phyloP scores from a whole-genome alignment of 2,113 vertebrate genomes.

The Mastomys coucha region DNA sequence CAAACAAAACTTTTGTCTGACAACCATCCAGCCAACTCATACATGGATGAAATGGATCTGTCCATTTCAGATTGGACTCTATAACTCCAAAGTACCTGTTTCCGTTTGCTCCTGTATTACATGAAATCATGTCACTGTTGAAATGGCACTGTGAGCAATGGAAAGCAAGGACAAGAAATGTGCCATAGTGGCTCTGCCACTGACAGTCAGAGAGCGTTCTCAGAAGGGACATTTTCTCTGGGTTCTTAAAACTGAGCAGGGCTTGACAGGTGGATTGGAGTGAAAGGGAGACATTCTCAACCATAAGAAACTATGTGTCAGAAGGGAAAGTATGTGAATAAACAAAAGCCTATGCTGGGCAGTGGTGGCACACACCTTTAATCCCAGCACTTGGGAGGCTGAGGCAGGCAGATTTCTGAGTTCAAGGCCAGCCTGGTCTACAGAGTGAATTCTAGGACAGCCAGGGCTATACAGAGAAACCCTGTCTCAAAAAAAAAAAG shows the following conservation, averaged over 20 bases:
- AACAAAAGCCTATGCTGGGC: not conserved
- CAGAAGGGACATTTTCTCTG: not conserved
- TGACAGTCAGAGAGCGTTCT: not conserved
- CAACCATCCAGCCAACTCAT: accelerated
- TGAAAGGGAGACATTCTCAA: accelerated
- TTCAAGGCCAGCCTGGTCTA: too few species aligned
- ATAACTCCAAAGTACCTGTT: not conserved
- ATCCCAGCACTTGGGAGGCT: too few species aligned
- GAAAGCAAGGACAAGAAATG: not conserved
- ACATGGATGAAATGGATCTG: not conserved
- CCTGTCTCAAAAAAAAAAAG: not conserved
- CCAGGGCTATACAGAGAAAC: too few species aligned
- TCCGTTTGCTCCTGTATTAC: not conserved
- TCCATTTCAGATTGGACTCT: not conserved
- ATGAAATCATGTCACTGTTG: not conserved
- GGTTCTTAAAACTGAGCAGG: slow-evolving; percentile 29
- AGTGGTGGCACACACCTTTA: too few species aligned
- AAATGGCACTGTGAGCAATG: not conserved
- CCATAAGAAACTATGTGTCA: not conserved
- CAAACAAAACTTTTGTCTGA: not conserved
- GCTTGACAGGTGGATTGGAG: slow-evolving; percentile 24
- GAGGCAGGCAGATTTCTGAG: too few species aligned
- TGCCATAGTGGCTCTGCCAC: not conserved
- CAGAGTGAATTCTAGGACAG: too few species aligned
- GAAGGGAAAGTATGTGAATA: not conserved